Evolutionary conservation across 2,888 invertebrate genomes (phyloP), one percentile per base, ranked within the genome.

Genomic region (Linhomoeus sp.): DNA sequence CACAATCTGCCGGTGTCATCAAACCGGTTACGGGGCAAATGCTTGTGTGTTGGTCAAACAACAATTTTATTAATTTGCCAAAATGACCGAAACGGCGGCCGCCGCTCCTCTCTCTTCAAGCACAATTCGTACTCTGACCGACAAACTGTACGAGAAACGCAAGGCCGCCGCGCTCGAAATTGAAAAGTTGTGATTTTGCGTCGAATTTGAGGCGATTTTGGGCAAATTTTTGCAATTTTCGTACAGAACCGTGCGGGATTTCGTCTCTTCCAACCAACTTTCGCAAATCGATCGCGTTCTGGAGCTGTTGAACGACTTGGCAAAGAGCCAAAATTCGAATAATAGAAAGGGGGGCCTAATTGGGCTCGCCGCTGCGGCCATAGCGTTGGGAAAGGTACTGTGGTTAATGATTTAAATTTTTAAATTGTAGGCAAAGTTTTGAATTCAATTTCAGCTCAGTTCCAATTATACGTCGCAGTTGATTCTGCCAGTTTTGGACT

Each of bases 371-470:
- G 90, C 94, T 1, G 83, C 85, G 42, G 85, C 92, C 25, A 82
- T 97, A 48, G 97, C 87, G n/a, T 72, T 97, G 40, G 90, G 90
- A 59, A 85, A 87, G n/a, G n/a, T n/a, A n/a, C n/a, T n/a, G n/a
- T n/a, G n/a, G n/a, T n/a, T n/a, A n/a, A n/a, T n/a, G n/a, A n/a
- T n/a, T n/a, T n/a, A n/a, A n/a, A n/a, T n/a, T n/a, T n/a, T n/a
- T n/a, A n/a, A n/a, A n/a, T n/a, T n/a, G n/a, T n/a, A n/a, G n/a
- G n/a, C n/a, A n/a, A n/a, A n/a, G n/a, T n/a, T n/a, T n/a, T n/a
- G n/a, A n/a, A n/a, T n/a, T n/a, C n/a, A n/a, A n/a, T n/a, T n/a
- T n/a, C n/a, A n/a, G 82, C 80, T 82, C 51, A 77, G 80, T 14
- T 75, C 75, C 26, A 74, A 74, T 51, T 85, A 82, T 66, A 77